These are phyloP conservation scores for Sarcophaga subvicina DNA, from an alignment of 2,888 invertebrate genomes.

Conservation along the genomic window DNA sequence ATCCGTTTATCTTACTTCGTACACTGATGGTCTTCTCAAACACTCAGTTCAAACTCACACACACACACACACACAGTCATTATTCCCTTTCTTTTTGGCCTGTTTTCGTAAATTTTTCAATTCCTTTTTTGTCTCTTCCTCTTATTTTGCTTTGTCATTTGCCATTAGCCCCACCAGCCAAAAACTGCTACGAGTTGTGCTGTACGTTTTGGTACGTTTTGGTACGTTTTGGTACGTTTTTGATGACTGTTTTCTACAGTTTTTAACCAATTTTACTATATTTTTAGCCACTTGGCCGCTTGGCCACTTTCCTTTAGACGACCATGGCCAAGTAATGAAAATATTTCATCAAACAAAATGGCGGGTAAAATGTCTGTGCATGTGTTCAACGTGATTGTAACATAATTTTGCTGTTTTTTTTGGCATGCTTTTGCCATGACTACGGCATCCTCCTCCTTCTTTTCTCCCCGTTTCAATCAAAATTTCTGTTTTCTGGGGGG, in stretches of 20 bases:
- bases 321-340: slow-evolving; percentile 34
- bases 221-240: too few relatives aligned
- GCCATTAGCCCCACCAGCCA: slow-evolving; percentile 47
- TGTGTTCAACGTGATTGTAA: slow-evolving; percentile 3
- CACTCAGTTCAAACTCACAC: slow-evolving; percentile 71
- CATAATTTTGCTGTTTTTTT: slow-evolving; percentile 16
- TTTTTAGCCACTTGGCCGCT: not conserved
- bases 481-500: not conserved
- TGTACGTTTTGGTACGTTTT: too few relatives aligned
- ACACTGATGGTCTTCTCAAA: slow-evolving; percentile 79
- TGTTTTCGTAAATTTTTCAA: too few relatives aligned
- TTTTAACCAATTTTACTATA: slow-evolving; percentile 34
- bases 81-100: too few relatives aligned
- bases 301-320: slow-evolving; percentile 45
- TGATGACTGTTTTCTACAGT: too few relatives aligned
- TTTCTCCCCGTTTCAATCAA: too few relatives aligned
- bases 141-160: slow-evolving; percentile 38
- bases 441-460: not conserved
- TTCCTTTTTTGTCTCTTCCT: not conserved
- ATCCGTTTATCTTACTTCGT: slow-evolving; percentile 82
- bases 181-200: not conserved
- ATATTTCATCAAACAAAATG: slow-evolving; percentile 67
- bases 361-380: slow-evolving; percentile 46
- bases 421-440: not conserved
- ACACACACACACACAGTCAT: not conserved